Conservation (phyloP, 2,113 vertebrate genomes). For the Chionis minor region DNA sequence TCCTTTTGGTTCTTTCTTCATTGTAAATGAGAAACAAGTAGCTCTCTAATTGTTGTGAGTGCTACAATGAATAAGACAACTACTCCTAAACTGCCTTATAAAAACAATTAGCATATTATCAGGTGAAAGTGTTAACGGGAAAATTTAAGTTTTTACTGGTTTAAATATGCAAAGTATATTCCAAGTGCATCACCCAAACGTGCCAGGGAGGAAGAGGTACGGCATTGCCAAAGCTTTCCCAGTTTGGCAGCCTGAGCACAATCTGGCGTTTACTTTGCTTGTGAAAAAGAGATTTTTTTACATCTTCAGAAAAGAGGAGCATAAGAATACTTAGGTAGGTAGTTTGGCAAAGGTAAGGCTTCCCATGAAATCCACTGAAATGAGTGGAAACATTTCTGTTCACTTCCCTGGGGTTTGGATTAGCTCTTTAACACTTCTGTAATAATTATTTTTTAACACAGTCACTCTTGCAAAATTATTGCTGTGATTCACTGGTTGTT, state of each 20-base stretch:
- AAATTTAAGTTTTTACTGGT: constrained; percentile 5
- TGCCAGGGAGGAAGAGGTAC: neutral
- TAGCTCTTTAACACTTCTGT: neutral
- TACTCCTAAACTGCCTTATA: constrained; percentile 14
- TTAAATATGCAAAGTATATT: neutral
- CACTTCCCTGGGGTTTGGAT: neutral
- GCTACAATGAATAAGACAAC: neutral
- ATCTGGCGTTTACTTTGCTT: neutral
- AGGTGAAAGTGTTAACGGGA: neutral
- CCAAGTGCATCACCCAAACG: neutral
- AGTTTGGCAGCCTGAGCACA: neutral
- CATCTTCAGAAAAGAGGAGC: neutral
- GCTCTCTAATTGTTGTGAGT: constrained; percentile 7
- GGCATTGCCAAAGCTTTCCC: neutral
- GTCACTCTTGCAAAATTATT: neutral
- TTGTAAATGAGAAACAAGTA: constrained; percentile 35
- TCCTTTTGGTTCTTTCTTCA: neutral
- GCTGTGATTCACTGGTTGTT: neutral
- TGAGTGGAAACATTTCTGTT: neutral
- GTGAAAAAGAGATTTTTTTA: neutral
- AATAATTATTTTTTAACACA: neutral
- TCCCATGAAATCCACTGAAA: neutral
- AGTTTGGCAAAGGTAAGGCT: neutral
- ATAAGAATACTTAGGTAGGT: neutral
- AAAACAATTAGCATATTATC: constrained; percentile 46